A percentile compares a stretch with the other conserved stretches of the same genome.
Conservation (phyloP, 2,888 invertebrate genomes). For the Alloscopus bannaensis region DNA sequence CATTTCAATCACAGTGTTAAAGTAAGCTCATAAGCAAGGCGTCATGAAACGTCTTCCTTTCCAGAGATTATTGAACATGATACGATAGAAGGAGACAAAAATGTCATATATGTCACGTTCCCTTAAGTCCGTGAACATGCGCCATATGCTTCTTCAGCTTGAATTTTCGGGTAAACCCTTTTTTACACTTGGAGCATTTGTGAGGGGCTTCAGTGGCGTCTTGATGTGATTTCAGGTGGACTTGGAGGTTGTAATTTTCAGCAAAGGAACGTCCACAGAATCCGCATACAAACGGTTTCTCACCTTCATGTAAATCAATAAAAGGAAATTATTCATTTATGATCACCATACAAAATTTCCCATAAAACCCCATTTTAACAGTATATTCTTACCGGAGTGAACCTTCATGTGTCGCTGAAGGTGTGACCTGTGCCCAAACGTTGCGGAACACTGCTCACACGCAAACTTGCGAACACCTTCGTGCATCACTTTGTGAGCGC, state of each 20-base stretch:
- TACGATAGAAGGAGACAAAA: too few species aligned
- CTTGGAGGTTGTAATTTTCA: conserved; percentile 78
- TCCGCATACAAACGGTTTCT: conserved; percentile 74
- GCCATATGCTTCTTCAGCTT: conserved; percentile 75
- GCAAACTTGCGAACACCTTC: conserved; percentile 80
- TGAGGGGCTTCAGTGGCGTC: conserved; percentile 77
- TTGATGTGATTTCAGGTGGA: conserved; percentile 77
- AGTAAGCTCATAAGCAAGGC: too few species aligned
- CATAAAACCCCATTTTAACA: background rate
- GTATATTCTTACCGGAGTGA: conserved; percentile 76
- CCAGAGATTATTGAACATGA: too few species aligned
- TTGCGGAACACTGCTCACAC: conserved; percentile 80
- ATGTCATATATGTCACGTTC: background rate
- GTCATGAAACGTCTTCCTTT: too few species aligned
- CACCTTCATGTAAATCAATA: conserved; percentile 76
- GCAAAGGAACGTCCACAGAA: conserved; percentile 77
- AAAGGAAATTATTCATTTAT: background rate
- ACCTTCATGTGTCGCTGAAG: conserved; percentile 82
- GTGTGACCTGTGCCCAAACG: conserved; percentile 82
- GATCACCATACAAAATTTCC: conserved; percentile 1
- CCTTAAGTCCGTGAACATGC: conserved; percentile 42
- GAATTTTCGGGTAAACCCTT: conserved; percentile 75
- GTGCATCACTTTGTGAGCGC: conserved; percentile 83
- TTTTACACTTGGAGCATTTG: conserved; percentile 79
- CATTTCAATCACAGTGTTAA: too few species aligned